Conservation (phyloP, 35 echinoderm and acorn worm genomes). For the Stichopus chloronotus region DNA sequence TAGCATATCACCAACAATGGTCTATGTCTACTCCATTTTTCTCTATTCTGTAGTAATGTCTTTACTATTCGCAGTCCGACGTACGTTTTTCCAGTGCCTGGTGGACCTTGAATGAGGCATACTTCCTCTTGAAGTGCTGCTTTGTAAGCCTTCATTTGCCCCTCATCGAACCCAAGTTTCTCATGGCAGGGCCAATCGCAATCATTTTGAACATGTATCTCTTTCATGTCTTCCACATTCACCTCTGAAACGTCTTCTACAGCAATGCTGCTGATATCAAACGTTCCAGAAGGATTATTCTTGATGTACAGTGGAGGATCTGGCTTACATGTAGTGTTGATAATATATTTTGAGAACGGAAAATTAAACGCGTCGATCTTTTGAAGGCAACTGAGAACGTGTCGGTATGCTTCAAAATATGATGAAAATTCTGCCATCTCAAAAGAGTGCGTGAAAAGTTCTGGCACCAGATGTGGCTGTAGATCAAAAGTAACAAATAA, state of each 20-base stretch:
- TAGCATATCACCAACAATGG: slow-evolving; percentile 86
- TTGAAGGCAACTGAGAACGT: slow-evolving; percentile 74
- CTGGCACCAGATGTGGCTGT: neutral
- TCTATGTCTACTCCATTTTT: neutral
- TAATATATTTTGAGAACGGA: slow-evolving; percentile 72
- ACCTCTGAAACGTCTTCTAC: neutral
- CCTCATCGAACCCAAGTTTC: slow-evolving; percentile 63
- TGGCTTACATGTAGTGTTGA: slow-evolving; percentile 27
- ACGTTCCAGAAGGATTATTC: slow-evolving; percentile 1
- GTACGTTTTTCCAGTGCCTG: slow-evolving; percentile 95
- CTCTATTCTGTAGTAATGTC: slow-evolving; percentile 71
- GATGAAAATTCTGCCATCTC: slow-evolving; percentile 82
- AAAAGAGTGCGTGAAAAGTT: slow-evolving; percentile 26
- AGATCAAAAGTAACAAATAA: slow-evolving; percentile 60
- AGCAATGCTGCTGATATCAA: slow-evolving; percentile 52
- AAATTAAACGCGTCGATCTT: slow-evolving; percentile 60
- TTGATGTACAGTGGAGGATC: slow-evolving; percentile 65
- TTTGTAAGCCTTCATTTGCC: slow-evolving; percentile 66
- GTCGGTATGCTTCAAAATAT: slow-evolving; percentile 92
- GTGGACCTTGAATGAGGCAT: slow-evolving; percentile 86
- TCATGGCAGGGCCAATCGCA: slow-evolving; percentile 53
- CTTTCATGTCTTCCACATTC: neutral
- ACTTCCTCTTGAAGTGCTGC: slow-evolving; percentile 82
- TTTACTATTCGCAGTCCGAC: slow-evolving; percentile 84
- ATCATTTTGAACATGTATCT: neutral